Percentiles rank a stretch among this genome's conserved stretches.
Evolutionary conservation across 2,888 invertebrate genomes (phyloP).

Genomic region (Sialis fuliginosa): DNA sequence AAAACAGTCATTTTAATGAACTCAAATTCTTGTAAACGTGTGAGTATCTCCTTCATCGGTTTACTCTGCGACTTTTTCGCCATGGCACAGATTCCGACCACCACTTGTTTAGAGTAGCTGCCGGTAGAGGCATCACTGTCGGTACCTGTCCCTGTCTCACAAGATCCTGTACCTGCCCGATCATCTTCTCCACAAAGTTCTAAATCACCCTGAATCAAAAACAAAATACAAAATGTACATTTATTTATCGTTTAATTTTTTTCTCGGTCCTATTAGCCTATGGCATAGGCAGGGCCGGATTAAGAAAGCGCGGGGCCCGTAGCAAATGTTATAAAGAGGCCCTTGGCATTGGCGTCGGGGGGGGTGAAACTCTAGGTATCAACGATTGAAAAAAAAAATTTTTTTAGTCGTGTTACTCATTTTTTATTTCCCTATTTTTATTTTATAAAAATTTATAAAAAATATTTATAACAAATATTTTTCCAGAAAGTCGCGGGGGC

Average conservation of each 20-base stretch:
- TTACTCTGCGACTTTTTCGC: constrained; percentile 97
- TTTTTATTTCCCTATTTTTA: no score
- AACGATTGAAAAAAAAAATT: no score
- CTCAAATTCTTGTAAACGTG: constrained; percentile 88
- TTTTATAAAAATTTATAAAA: no score
- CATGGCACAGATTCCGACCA: constrained; percentile 99
- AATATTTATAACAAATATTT: no score
- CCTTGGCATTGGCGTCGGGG: no score
- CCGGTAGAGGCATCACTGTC: constrained; percentile 25
- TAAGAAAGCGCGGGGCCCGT: no score
- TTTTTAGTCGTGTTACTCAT: no score
- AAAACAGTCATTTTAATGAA: constrained; percentile 91
- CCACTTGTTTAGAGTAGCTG: constrained; percentile 69
- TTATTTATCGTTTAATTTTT: neutral
- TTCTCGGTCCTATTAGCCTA: no score
- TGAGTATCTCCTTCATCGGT: constrained; percentile 98
- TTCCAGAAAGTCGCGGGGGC: no score
- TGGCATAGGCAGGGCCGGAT: no score
- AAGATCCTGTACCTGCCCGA: constrained; percentile 23
- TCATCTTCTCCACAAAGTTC: constrained; percentile 48
- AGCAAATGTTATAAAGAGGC: no score
- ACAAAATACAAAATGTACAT: neutral
- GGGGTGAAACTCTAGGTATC: no score
- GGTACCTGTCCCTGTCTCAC: constrained; percentile 23
- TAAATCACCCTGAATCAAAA: constrained; percentile 45